Evolutionary conservation across 2,113 vertebrate species (phyloP).

Genomic region (Myotis davidii): DNA sequence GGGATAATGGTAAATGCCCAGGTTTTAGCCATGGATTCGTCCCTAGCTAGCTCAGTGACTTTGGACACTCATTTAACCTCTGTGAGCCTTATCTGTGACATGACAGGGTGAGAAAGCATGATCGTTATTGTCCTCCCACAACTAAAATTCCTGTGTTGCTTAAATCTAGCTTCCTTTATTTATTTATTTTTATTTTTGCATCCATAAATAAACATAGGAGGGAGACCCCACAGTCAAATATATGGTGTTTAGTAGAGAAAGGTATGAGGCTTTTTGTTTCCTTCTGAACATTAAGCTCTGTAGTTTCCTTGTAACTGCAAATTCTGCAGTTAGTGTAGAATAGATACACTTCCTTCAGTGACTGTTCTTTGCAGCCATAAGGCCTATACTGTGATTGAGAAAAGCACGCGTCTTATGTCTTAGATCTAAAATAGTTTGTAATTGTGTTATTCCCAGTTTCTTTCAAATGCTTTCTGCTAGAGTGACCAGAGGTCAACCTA

Average conservation of each 20-base stretch:
- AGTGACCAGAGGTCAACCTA: neutral
- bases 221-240: neutral
- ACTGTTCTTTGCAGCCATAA: neutral
- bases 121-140: neutral
- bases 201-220: neutral
- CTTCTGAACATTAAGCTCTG: conserved; percentile 28
- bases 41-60: neutral
- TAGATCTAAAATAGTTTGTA: neutral
- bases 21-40: neutral
- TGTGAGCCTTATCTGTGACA: neutral
- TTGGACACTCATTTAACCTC: neutral
- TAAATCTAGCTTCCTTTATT: neutral
- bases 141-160: neutral
- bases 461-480: neutral
- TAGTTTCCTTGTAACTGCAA: conserved; percentile 52
- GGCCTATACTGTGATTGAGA: neutral
- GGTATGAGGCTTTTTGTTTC: neutral
- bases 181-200: neutral
- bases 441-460: neutral
- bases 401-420: neutral
- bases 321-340: neutral
- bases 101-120: accelerated
- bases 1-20: neutral
- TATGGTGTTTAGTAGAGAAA: neutral
- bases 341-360: neutral